phyloP scores from a whole-genome alignment of 1,140 invertebrate species.

The Caenorhabditis brenneri region DNA sequence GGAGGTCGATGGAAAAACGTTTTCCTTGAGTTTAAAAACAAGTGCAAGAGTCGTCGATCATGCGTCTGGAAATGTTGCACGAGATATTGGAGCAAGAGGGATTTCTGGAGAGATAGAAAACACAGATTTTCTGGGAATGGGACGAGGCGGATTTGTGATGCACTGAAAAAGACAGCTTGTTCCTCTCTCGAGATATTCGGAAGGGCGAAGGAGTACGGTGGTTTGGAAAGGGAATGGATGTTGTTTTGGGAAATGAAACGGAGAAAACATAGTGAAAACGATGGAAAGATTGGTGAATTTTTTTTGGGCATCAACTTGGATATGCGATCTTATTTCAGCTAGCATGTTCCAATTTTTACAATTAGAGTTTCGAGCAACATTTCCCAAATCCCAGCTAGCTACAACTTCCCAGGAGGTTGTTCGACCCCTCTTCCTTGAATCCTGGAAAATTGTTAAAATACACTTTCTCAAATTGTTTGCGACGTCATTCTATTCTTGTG shows the following conservation, averaged over 20 bases:
- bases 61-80: background rate
- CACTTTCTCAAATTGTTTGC: too few species aligned
- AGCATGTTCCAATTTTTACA: too few species aligned
- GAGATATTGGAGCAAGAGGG: background rate
- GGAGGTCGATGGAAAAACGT: background rate
- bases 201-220: background rate
- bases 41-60: conserved; percentile 12
- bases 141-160: background rate
- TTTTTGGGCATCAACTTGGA: too few species aligned
- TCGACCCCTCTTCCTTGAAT: too few species aligned
- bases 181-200: background rate
- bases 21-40: background rate
- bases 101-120: too few species aligned
- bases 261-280: background rate
- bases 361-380: too few species aligned
- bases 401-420: too few species aligned
- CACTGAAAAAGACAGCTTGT: background rate
- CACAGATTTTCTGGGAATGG: background rate
- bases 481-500: background rate
- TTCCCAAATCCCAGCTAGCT: too few species aligned
- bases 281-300: background rate
- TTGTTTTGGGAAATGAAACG: background rate
- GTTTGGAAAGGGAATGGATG: background rate
- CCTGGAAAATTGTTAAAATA: too few species aligned
- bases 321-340: too few species aligned